Evolutionary conservation across 2,113 vertebrate species (phyloP), one percentile per base, ranked within the genome.

Genomic region (Sinocyclocheilus grahami): DNA sequence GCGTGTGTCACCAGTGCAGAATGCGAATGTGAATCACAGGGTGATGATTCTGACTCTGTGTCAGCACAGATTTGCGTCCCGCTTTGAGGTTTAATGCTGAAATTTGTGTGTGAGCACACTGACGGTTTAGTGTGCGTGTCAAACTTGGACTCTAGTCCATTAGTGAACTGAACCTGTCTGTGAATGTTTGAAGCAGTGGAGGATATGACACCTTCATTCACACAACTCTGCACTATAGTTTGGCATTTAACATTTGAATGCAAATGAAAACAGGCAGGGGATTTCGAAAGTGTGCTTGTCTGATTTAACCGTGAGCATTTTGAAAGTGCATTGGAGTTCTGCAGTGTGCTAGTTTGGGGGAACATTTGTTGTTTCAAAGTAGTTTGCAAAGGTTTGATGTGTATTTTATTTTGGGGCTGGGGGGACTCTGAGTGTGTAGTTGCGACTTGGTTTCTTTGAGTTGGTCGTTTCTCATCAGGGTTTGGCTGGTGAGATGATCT

Each of bases 101-200:
- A 60, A 85, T 86, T 85, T 71, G 74, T 71, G 60, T 86, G 77
- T 74, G 82, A 81, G 60, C 0, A 87, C 80, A 37, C 37, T 58
- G 84, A 85, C 24, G 86, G 80, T 82, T 78, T 86, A 24, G 24
- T 30, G 20, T 86, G 76, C 37, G 46, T 69, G 86, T 83, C 85
- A 77, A 86, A 90, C 65, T 63, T 51, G 71, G 63, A 76, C 76
- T 87, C 67, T 86, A 87, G 86, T 67, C 80, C 63, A 76, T 84
- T 87, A 58, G 80, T 78, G 80, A 78, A 42, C 53, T 80, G 60
- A 72, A 74, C 10, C 14, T 77, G 82, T 83, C 69, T 75, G 16
- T 33, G 71, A 71, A 82, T 67, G 22, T 84, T 63, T 75, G 69
- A 87, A 76, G 76, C 63, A 24, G 24, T 20, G 12, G 87, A 60